Base-by-base conservation (phyloP, 2,113 vertebrate genomes). In the Crotophaga sulcirostris region DNA sequence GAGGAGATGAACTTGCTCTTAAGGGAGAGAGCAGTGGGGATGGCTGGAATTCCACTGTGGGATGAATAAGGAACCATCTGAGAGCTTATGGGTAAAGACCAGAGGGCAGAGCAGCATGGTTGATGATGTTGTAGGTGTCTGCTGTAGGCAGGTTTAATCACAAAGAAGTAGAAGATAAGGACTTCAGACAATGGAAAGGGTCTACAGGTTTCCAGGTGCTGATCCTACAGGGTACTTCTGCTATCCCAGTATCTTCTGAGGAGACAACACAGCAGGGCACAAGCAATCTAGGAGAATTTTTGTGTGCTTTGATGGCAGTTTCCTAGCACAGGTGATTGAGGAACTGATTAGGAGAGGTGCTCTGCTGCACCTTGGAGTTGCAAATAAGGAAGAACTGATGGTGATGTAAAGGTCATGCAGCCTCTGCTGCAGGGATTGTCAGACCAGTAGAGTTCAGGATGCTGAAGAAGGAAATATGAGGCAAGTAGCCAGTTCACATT, bases 351-450 rank as follows among this genome's bases (percentile, higher is more conserved):
- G 31, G 23, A 78, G 40, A 54, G 16, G 15, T 67, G 38, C 24
- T 69, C 8, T 49, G 25, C 34, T 69, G 40, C 19, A 55, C 31
- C 49, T 63, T 20, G 34, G 8, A 34, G 25, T 69, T 76, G 14
- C 25, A 26, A 40, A 49, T 16, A 40, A 40, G 55, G 45, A 38
- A 33, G 33, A 34, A 33, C n/a, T 47, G 25, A 7, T 62, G 2
- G 17, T 76, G 29, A 26, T 55, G 40, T 55, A n/a, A 52, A 33
- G 25, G 42, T 56, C 2, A 2, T 2, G 1, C 20, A 42, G 23
- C 24, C 13, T 54, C 54, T 60, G 54, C 29, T 13, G 14, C 16
- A 16, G 21, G 49, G n/a, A 29, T 16, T 0, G 1, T 67, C 2
- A 3, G 13, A 10, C n/a, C 40, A 34, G 25, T 62, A 34, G 36